Percentiles rank a stretch among this genome's conserved stretches.
Evolutionary conservation across 2,113 vertebrate genomes (phyloP).

Genomic region (Chloropsis cyanopogon): DNA sequence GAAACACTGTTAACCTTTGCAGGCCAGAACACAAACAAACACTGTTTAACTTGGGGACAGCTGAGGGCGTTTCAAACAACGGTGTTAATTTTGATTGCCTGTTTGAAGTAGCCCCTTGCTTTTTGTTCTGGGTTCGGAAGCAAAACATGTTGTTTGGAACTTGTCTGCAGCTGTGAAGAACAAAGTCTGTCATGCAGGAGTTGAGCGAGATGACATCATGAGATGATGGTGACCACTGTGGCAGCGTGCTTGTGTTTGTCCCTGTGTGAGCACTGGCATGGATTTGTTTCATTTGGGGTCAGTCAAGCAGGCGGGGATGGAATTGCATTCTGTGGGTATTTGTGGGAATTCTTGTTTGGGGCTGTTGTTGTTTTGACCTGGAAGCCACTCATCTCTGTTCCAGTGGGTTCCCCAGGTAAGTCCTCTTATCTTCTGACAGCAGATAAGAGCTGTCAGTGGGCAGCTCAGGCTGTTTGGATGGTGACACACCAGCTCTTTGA

Average conservation of each 20-base stretch:
- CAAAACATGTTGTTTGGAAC: neutral
- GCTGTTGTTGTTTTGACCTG: neutral
- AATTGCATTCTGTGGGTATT: neutral
- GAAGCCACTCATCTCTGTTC: neutral
- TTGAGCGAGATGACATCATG: neutral
- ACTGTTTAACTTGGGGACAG: neutral
- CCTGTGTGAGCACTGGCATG: neutral
- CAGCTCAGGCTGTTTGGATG: neutral
- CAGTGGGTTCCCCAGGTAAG: neutral
- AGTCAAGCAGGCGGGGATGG: neutral
- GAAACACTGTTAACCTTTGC: neutral
- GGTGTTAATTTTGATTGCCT: neutral
- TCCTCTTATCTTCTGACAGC: neutral
- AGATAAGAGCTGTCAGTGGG: neutral
- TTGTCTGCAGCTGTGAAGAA: slow-evolving; percentile 26
- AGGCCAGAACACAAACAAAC: slow-evolving; percentile 9
- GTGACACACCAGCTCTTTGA: neutral
- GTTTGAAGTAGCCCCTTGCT: slow-evolving; percentile 8
- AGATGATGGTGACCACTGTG: neutral
- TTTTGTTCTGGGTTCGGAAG: neutral
- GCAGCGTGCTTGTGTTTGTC: neutral
- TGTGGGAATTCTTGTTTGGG: neutral
- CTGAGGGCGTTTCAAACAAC: neutral
- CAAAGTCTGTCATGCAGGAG: neutral
- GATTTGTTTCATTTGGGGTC: neutral